Evolutionary conservation across 2,797 vertebrate species (phyloP).

Genomic region (Tinamus major): DNA sequence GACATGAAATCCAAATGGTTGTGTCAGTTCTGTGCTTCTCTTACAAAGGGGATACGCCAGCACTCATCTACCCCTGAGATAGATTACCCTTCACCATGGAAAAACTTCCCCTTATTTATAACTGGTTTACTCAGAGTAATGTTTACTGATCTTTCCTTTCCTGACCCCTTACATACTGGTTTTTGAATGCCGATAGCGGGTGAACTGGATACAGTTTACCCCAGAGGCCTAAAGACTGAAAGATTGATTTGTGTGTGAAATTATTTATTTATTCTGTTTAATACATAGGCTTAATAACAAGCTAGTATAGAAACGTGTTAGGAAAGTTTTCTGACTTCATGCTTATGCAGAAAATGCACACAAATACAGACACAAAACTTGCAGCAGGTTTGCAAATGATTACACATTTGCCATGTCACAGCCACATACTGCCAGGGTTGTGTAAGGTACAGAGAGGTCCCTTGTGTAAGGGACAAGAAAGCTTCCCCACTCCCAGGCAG

Average conservation of each 20-base stretch:
- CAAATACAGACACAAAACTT: neutral
- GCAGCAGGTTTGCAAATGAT: neutral
- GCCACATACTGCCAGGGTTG: neutral
- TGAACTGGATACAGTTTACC: neutral
- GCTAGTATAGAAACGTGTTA: neutral
- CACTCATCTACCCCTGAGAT: slow-evolving; percentile 49
- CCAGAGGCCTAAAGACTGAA: neutral
- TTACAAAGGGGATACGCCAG: slow-evolving; percentile 49
- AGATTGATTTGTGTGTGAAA: neutral
- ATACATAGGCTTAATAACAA: neutral
- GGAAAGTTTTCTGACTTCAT: neutral
- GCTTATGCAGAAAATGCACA: neutral
- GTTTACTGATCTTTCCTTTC: neutral
- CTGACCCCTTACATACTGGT: neutral
- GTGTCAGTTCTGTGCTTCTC: slow-evolving; percentile 64
- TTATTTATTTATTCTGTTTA: neutral
- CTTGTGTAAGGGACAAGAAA: neutral
- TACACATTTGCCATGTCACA: neutral
- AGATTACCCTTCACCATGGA: slow-evolving; percentile 34
- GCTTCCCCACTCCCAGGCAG: neutral
- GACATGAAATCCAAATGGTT: slow-evolving; percentile 73
- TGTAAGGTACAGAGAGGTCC: neutral
- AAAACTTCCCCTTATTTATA: slow-evolving; percentile 28
- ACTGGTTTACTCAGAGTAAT: neutral
- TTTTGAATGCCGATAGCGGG: neutral